A percentile compares a stretch with the other conserved stretches of the same genome.
Conservation (phyloP, 1,140 invertebrate species). For the Papilio aristodemus region DNA sequence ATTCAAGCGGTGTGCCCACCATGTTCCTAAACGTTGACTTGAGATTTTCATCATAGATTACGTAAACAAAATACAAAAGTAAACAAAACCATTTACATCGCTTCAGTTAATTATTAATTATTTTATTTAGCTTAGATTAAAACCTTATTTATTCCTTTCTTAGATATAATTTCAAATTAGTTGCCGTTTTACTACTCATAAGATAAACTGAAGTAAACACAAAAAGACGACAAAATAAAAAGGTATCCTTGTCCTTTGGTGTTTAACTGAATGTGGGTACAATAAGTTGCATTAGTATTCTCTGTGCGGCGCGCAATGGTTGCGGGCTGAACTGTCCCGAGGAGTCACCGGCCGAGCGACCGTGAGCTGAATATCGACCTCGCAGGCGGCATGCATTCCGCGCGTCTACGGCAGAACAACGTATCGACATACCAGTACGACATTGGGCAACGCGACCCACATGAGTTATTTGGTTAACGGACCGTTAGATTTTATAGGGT, state of each 20-base stretch:
- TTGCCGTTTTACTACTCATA: not conserved
- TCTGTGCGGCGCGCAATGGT: conserved; percentile 46
- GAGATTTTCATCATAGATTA: not conserved
- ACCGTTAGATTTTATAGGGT: conserved; percentile 59
- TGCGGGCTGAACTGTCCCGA: conserved; percentile 60
- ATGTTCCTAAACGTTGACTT: not conserved
- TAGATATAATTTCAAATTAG: too few relatives aligned
- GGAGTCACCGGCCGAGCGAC: conserved; percentile 68
- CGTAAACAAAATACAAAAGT: not conserved
- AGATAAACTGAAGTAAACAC: conserved; percentile 45
- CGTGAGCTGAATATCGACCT: conserved; percentile 71
- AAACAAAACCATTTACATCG: not conserved
- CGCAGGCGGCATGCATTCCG: conserved; percentile 53
- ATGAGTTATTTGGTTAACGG: conserved; percentile 60
- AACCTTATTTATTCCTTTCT: too few relatives aligned
- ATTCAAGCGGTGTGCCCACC: conserved; percentile 35
- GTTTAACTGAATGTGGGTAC: conserved; percentile 50
- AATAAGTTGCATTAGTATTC: conserved; percentile 73
- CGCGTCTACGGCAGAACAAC: conserved; percentile 51
- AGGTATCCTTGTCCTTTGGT: conserved; percentile 63
- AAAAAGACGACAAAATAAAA: conserved; percentile 70
- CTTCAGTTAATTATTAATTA: not conserved
- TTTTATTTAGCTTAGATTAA: not conserved
- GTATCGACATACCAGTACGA: conserved; percentile 60
- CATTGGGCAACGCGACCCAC: conserved; percentile 63